Conservation (phyloP, 1,140 invertebrate genomes). For the Cepaea nemoralis region DNA sequence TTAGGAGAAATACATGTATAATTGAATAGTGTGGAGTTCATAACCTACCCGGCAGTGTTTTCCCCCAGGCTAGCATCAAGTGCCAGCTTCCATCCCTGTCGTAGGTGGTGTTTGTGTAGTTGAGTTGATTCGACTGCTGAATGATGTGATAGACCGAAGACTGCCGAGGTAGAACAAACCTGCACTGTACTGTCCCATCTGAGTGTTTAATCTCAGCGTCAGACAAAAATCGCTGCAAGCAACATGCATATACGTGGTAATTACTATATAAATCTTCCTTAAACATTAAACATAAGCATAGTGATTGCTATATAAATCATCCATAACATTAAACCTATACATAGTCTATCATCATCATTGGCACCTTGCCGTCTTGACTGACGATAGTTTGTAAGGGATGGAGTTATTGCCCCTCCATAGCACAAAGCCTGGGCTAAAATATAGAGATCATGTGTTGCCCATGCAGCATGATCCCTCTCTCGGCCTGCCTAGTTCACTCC, state of each 20-base stretch:
- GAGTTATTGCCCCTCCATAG: too few species aligned
- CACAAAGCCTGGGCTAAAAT: too few species aligned
- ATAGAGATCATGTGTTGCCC: too few species aligned
- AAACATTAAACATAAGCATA: background rate
- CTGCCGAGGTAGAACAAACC: background rate
- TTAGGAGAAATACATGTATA: too few species aligned
- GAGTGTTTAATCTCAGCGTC: background rate
- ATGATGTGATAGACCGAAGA: background rate
- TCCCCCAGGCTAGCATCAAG: constrained; percentile 13
- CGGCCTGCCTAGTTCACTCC: too few species aligned
- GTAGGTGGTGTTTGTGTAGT: background rate
- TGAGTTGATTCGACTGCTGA: background rate
- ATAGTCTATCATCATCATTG: too few species aligned
- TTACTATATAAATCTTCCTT: background rate
- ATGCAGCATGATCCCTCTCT: too few species aligned
- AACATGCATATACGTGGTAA: background rate
- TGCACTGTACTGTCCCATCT: constrained; percentile 18
- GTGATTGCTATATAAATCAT: too few species aligned
- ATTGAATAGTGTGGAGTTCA: too few species aligned
- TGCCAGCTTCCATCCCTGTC: background rate
- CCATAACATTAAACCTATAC: too few species aligned
- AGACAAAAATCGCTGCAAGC: constrained; percentile 6
- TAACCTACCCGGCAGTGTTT: background rate
- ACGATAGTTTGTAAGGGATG: too few species aligned
- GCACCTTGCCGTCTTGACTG: too few species aligned